Evolutionary conservation across 2,113 vertebrate species (phyloP).

Genomic region (Actenoides hombroni): DNA sequence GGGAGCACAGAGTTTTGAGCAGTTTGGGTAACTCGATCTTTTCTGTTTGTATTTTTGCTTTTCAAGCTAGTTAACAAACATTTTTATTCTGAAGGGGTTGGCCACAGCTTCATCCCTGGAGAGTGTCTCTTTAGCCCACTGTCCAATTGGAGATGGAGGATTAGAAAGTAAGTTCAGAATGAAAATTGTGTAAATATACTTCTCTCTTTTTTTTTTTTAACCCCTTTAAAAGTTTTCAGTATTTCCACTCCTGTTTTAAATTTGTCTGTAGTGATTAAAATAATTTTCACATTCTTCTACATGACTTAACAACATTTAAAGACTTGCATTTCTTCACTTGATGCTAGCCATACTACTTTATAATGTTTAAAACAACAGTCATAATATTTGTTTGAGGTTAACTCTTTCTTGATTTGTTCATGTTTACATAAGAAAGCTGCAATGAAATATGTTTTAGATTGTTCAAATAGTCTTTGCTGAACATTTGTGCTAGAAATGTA

Average conservation of each 20-base stretch:
- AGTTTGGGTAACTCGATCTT: background rate
- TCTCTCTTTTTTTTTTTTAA: background rate
- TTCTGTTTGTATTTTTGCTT: background rate
- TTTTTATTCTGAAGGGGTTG: constrained; percentile 81
- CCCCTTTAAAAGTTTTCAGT: background rate
- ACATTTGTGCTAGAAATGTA: background rate
- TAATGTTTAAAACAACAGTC: background rate
- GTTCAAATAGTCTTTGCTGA: background rate
- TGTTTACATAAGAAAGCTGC: background rate
- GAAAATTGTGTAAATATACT: background rate
- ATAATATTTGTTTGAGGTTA: background rate
- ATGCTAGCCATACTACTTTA: background rate
- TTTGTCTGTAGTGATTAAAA: background rate
- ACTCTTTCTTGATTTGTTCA: background rate
- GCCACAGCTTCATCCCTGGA: constrained; percentile 82
- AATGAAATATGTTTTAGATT: background rate
- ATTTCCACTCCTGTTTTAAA: background rate
- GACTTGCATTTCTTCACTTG: background rate
- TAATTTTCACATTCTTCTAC: background rate
- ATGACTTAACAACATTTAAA: background rate
- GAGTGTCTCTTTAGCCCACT: constrained; percentile 86
- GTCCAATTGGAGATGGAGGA: constrained; percentile 88
- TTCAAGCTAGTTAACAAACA: background rate
- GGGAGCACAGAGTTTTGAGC: background rate
- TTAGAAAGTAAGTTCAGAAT: constrained; percentile 84